Base-by-base conservation (phyloP, 2,797 vertebrate genomes). In the Mus spretus region DNA sequence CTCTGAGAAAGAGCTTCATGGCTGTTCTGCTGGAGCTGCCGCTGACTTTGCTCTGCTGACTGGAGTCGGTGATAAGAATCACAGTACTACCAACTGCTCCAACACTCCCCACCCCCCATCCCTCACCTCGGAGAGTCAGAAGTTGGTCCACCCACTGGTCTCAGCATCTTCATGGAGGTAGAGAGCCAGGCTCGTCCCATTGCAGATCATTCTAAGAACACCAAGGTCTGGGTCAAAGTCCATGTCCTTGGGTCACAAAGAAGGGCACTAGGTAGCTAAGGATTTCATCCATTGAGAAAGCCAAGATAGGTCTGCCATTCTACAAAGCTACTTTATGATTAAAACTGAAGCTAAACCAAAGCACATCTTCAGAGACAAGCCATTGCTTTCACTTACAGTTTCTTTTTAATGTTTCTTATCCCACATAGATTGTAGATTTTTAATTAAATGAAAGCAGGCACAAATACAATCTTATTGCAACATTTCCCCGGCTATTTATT, bases 401-500 rank as follows among this genome's bases (percentile, higher is more conserved):
- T 22, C 92, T 88, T 61, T 92, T 34, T 89, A 84, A 70, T 94
- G 40, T 61, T 95, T 88, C 77, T 90, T 78, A 78, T 67, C 59
- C 55, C 80, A 37, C n/a, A 15, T 81, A 92, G 59, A 37, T 50
- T 90, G n/a, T 63, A 82, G 59, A 78, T 84, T 94, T 97, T 96
- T 95, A 92, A 89, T 93, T 85, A 97, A 85, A 47, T 31, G 81
- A 80, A 79, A 93, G 74, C 81, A 89, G 28, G 37, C 20, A 37
- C n/a, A 12, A 13, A 40, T 61, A 88, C 19, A 57, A 31, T 92
- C 78, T 96, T 37, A 19, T 37, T 11, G 50, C 86, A 74, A 67
- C 70, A 4, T 72, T 57, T 93, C 53, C 79, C 70, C 19, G 74
- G 31, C 57, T 17, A 4, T 75, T 94, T 95, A 3, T 78, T 81